These are phyloP conservation scores for Diadromus collaris DNA, from an alignment of 2,888 invertebrate genomes.

Conservation along the genomic window DNA sequence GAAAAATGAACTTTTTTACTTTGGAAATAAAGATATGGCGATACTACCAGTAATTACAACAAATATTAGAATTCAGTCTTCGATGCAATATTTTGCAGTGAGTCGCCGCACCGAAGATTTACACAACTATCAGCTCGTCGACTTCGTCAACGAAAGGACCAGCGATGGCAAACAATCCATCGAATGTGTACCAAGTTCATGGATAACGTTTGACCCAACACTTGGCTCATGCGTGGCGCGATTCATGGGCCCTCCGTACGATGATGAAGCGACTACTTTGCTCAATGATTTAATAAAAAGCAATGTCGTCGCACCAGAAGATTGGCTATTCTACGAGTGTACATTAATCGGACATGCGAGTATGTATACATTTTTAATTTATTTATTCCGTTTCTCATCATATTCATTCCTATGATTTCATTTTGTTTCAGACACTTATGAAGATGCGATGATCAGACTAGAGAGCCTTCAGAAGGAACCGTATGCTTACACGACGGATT, in stretches of 20 bases:
- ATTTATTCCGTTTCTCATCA: not conserved
- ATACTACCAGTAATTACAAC: constrained; percentile 1
- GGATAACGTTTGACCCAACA: constrained; percentile 37
- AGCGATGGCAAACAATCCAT: constrained; percentile 22
- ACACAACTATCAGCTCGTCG: constrained; percentile 27
- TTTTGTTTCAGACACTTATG: not conserved
- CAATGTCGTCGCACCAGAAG: constrained; percentile 30
- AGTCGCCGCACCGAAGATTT: not conserved
- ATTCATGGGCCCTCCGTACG: constrained; percentile 52
- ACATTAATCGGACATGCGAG: constrained; percentile 29
- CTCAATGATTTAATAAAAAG: constrained; percentile 29
- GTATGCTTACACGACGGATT: not conserved
- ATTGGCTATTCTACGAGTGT: constrained; percentile 40
- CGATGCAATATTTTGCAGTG: constrained; percentile 11
- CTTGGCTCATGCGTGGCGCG: constrained; percentile 37
- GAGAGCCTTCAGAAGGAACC: constrained; percentile 5
- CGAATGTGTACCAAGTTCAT: constrained; percentile 51
- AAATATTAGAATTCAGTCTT: not conserved
- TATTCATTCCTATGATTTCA: not conserved
- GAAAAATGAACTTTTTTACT: not conserved
- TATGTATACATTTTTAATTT: not conserved
- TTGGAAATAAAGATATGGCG: not conserved
- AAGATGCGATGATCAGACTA: not conserved
- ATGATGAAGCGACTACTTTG: constrained; percentile 20
- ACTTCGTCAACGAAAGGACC: constrained; percentile 28